Percentiles rank a stretch among this genome's conserved stretches.
Conservation (phyloP, 2,113 vertebrate species). For the Megaceryle torquata region DNA sequence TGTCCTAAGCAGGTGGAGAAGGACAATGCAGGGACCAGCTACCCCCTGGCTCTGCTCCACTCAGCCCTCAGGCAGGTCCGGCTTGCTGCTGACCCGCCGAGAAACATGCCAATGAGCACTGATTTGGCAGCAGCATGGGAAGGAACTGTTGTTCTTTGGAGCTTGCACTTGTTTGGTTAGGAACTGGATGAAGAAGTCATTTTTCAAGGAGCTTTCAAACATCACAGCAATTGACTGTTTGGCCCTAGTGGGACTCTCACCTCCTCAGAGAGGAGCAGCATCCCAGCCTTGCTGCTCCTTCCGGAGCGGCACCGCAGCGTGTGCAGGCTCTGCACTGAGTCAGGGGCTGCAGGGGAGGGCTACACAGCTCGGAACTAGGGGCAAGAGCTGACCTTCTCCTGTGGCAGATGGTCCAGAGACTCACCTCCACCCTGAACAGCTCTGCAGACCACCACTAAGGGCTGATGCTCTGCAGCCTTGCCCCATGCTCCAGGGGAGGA, state of each 20-base stretch:
- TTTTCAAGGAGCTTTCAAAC: conserved; percentile 48
- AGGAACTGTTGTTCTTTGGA: neutral
- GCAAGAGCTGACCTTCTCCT: rapidly evolving
- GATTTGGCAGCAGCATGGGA: neutral
- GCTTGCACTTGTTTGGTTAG: conserved; percentile 21
- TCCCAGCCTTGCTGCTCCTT: neutral
- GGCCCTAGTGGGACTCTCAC: neutral
- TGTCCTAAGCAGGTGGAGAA: neutral
- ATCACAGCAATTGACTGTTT: neutral
- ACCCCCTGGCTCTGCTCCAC: rapidly evolving
- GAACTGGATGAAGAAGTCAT: neutral
- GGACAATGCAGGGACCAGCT: neutral
- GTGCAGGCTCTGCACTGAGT: neutral
- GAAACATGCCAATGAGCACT: rapidly evolving
- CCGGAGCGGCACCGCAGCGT: rapidly evolving
- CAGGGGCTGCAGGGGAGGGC: neutral
- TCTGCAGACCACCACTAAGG: neutral
- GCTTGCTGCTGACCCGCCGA: neutral
- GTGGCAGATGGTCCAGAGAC: neutral
- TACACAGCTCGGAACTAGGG: rapidly evolving
- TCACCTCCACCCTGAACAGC: neutral
- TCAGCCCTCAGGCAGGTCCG: neutral
- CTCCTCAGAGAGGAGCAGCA: neutral
- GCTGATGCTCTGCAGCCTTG: neutral
- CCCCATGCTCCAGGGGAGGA: rapidly evolving